Percentiles rank a stretch among this genome's conserved stretches.
Conservation (phyloP, 2,888 invertebrate genomes). For the Lycocerus yunnanus region DNA sequence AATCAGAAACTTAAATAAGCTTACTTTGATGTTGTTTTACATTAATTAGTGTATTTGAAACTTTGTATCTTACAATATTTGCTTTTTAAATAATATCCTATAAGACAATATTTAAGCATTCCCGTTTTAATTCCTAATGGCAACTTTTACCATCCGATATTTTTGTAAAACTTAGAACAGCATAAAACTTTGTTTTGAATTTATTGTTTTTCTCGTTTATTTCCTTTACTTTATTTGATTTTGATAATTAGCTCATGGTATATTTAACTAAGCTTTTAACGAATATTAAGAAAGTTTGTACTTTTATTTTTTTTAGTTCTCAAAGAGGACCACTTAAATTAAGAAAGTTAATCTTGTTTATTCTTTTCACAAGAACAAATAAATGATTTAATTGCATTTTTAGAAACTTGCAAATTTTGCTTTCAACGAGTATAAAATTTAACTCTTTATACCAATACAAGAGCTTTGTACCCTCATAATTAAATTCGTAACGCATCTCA, state of each 20-base stretch:
- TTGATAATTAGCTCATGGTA: neutral
- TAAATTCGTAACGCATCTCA: conserved; percentile 14
- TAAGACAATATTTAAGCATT: neutral
- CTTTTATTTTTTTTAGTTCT: neutral
- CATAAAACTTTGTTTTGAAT: neutral
- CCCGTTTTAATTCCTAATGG: neutral
- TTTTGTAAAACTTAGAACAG: neutral
- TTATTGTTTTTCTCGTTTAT: neutral
- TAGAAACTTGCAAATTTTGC: neutral
- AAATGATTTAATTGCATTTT: conserved; percentile 7
- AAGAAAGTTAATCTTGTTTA: neutral
- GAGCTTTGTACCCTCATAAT: conserved; percentile 18
- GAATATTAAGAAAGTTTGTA: neutral
- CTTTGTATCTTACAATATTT: neutral
- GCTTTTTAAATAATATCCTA: neutral
- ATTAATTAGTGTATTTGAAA: neutral
- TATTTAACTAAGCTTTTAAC: neutral
- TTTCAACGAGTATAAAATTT: conserved; percentile 5
- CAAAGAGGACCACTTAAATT: neutral
- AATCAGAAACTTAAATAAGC: neutral
- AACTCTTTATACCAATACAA: conserved; percentile 6
- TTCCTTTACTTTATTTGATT: neutral
- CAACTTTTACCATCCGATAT: neutral
- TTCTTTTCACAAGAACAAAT: neutral
- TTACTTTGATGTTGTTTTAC: neutral